phyloP scores from a whole-genome alignment of 2,888 invertebrate genomes.

The Deroplatys truncata region DNA sequence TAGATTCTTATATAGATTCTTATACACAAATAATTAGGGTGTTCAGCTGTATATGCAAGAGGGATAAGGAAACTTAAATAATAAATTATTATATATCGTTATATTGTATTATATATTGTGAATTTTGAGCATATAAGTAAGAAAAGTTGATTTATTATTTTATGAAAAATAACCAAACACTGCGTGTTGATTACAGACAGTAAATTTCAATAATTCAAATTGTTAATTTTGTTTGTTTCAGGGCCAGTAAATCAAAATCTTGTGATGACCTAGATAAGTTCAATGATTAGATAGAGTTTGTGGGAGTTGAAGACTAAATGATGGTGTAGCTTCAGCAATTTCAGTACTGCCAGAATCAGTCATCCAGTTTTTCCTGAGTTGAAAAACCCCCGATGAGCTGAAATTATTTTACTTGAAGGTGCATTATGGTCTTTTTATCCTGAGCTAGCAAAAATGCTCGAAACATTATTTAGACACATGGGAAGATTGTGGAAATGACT shows the following conservation, averaged over 20 bases:
- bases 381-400: background rate
- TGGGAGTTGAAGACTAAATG: background rate
- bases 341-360: background rate
- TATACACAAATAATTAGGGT: too few species aligned
- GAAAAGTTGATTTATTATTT: too few species aligned
- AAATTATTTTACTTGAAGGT: background rate
- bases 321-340: background rate
- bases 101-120: too few species aligned
- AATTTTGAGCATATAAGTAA: too few species aligned
- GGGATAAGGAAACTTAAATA: too few species aligned
- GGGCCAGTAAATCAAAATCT: constrained; percentile 29
- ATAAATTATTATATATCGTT: too few species aligned
- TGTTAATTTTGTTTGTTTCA: constrained; percentile 3
- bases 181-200: too few species aligned
- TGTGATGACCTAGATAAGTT: constrained; percentile 31
- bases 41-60: too few species aligned
- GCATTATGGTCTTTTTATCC: background rate
- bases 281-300: background rate
- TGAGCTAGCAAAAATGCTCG: background rate
- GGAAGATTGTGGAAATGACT: background rate
- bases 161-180: too few species aligned
- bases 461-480: background rate
- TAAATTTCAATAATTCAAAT: too few species aligned
- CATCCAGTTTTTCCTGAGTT: background rate
- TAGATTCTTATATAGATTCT: too few species aligned